Conservation (phyloP, 2,113 vertebrate genomes). For the Opisthocomus hoazin region DNA sequence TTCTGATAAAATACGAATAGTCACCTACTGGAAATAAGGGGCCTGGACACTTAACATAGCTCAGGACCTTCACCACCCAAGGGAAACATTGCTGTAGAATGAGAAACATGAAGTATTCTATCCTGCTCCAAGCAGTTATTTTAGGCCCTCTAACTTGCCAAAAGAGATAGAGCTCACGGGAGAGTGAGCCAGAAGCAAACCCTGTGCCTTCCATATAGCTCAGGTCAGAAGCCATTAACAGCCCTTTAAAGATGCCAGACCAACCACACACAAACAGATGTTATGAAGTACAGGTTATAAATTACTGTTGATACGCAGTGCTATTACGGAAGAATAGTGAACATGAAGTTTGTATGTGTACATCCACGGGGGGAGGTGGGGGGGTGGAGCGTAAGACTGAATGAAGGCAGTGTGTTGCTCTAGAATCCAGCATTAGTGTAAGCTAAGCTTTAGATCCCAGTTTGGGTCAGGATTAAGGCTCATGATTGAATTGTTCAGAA, state of each 20-base stretch:
- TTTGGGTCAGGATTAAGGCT: not conserved
- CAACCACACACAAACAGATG: not conserved
- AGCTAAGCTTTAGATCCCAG: not conserved
- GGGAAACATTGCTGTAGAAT: not conserved
- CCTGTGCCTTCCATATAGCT: not conserved
- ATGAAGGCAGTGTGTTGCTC: not conserved
- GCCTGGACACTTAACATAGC: not conserved
- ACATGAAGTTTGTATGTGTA: not conserved
- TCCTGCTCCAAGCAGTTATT: not conserved
- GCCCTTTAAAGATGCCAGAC: not conserved
- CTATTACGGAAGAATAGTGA: not conserved
- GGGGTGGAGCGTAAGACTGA: not conserved
- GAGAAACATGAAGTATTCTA: not conserved
- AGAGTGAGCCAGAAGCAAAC: not conserved
- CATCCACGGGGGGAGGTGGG: fast-evolving
- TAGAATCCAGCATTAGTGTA: not conserved
- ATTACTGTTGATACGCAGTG: not conserved
- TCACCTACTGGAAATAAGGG: not conserved
- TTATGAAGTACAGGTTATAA: not conserved
- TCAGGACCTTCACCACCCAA: not conserved
- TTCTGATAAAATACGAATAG: not conserved
- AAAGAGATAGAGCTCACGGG: not conserved
- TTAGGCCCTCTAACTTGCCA: not conserved
- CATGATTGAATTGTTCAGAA: not conserved
- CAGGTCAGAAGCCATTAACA: not conserved